phyloP scores from a whole-genome alignment of 2,888 invertebrate genomes.

The Kryphioiulus occultus region DNA sequence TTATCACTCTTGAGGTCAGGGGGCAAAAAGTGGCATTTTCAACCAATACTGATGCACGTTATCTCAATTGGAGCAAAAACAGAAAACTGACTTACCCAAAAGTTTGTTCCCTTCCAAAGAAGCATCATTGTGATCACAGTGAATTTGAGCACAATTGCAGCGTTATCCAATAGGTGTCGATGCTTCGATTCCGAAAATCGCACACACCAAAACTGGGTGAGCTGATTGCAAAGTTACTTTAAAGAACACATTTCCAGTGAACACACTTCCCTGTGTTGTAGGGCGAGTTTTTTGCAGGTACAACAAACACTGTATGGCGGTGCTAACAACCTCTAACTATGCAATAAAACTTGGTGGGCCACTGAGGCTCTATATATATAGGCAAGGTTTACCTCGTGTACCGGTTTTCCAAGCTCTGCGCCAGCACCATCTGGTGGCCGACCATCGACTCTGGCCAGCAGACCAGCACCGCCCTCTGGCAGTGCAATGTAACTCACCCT shows the following conservation, averaged over 20 bases:
- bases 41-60: too few relatives aligned
- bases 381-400: not conserved
- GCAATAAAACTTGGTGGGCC: not conserved
- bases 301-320: not conserved
- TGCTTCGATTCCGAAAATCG: not conserved
- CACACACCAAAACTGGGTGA: not conserved
- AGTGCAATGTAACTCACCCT: not conserved
- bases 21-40: too few relatives aligned
- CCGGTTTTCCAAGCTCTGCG: not conserved
- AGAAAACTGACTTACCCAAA: not conserved
- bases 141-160: not conserved
- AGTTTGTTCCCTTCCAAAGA: not conserved
- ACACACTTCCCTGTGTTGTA: not conserved
- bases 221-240: not conserved
- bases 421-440: not conserved
- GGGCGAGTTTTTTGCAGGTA: not conserved
- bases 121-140: not conserved
- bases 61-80: too few relatives aligned
- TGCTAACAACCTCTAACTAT: conserved; percentile 5
- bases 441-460: not conserved
- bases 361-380: not conserved
- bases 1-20: too few relatives aligned
- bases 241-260: not conserved
- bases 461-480: not conserved
- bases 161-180: not conserved